These are phyloP conservation scores for Lycocorax pyrrhopterus DNA, from an alignment of 2,113 vertebrate species.

Conservation along the genomic window DNA sequence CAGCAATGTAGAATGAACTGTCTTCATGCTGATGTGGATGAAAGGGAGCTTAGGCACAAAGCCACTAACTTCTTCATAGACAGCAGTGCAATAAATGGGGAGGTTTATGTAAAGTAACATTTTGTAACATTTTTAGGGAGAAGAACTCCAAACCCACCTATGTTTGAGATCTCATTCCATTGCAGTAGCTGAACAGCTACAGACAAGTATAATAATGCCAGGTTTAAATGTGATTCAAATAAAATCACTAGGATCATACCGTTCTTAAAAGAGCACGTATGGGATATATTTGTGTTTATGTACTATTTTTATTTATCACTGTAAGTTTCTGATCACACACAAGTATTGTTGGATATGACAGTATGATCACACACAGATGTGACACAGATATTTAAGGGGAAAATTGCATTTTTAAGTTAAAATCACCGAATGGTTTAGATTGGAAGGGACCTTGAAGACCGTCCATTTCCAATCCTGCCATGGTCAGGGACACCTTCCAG, in stretches of 20 bases:
- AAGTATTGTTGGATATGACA: not conserved
- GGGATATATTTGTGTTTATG: not conserved
- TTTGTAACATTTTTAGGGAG: not conserved
- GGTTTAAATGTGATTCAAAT: not conserved
- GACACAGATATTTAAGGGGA: not conserved
- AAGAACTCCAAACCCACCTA: not conserved
- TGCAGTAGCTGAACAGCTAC: not conserved
- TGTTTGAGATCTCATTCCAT: not conserved
- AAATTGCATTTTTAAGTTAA: not conserved
- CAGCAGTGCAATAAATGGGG: not conserved
- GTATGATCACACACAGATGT: not conserved
- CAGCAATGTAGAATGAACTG: not conserved
- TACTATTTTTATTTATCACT: not conserved
- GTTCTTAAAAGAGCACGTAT: not conserved
- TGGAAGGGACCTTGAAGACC: not conserved
- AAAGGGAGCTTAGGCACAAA: not conserved
- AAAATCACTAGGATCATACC: not conserved
- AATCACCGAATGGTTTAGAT: not conserved
- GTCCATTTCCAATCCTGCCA: not conserved
- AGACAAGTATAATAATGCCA: not conserved
- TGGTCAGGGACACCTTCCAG: not conserved
- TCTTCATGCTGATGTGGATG: not conserved
- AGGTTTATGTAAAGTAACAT: not conserved
- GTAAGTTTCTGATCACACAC: not conserved
- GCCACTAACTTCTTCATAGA: not conserved